A percentile compares a stretch with the other conserved stretches of the same genome.
Evolutionary conservation across 2,113 vertebrate species (phyloP).

Genomic region (Elephantulus edwardii): DNA sequence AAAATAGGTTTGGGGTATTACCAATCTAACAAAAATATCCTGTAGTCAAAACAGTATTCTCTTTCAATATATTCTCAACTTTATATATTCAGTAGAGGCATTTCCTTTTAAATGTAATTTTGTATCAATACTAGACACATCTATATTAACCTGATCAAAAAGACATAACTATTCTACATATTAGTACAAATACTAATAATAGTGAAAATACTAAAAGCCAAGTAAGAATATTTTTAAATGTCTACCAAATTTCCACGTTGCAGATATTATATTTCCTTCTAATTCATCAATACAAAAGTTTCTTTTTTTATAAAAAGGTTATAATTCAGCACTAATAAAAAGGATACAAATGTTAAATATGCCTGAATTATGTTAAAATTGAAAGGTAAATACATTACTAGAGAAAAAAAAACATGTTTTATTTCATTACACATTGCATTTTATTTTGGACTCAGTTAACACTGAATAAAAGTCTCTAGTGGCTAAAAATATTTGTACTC

Average conservation of each 20-base stretch:
- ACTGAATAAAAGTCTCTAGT: background rate
- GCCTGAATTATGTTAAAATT: conserved; percentile 71
- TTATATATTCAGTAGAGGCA: background rate
- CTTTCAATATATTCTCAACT: background rate
- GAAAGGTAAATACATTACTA: conserved; percentile 4
- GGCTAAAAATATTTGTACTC: no score
- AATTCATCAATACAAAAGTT: no score
- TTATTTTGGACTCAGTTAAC: conserved; percentile 25
- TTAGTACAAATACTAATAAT: background rate
- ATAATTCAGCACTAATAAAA: conserved; percentile 79
- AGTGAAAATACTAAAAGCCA: background rate
- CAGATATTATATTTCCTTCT: background rate
- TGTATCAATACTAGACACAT: conserved; percentile 48
- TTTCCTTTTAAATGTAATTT: conserved; percentile 9
- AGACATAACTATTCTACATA: no score
- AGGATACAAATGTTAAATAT: conserved; percentile 75
- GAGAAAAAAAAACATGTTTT: background rate
- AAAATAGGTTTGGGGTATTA: background rate
- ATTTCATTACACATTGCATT: background rate
- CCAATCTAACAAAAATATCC: background rate
- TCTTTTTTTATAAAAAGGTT: no score
- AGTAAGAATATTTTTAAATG: background rate
- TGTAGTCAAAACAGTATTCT: background rate
- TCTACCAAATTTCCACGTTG: background rate
- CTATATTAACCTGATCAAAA: no score